Conservation (phyloP, 2,797 vertebrate species). For the Anisognathus igniventris region DNA sequence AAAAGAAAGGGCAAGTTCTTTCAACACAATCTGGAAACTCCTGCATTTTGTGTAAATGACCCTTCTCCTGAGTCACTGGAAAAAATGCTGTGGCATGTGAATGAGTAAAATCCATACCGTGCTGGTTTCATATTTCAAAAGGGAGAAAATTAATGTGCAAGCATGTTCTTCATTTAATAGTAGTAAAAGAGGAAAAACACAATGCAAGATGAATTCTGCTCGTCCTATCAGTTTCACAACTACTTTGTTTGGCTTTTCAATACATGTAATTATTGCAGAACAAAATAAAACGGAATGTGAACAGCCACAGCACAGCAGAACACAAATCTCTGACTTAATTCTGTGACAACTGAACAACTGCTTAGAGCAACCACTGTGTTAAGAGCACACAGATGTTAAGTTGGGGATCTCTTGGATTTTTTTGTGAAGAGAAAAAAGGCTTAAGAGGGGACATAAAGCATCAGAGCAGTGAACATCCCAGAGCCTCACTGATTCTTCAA, state of each 20-base stretch:
- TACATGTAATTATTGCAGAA: neutral
- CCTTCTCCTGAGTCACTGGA: conserved; percentile 70
- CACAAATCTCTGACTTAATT: neutral
- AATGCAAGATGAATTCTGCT: neutral
- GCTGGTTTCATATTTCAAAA: conserved; percentile 57
- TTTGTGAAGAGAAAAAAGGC: neutral
- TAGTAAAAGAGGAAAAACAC: neutral
- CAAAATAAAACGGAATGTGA: neutral
- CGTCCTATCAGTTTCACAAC: neutral
- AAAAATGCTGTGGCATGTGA: conserved; percentile 67
- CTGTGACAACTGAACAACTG: neutral
- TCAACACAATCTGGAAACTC: conserved; percentile 74
- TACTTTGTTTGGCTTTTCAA: neutral
- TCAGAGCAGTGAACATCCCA: neutral
- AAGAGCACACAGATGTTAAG: neutral
- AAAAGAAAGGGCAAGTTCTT: conserved; percentile 66
- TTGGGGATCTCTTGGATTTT: neutral
- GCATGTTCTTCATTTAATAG: neutral
- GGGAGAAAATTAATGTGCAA: conserved; percentile 44
- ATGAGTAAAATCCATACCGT: conserved; percentile 61
- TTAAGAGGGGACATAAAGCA: neutral
- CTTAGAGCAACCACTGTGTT: neutral
- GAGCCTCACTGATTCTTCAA: neutral
- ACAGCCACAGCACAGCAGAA: neutral
- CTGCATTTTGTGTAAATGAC: conserved; percentile 70